Conservation (phyloP, 1,140 invertebrate genomes). For the Tetragnatha versicolor region DNA sequence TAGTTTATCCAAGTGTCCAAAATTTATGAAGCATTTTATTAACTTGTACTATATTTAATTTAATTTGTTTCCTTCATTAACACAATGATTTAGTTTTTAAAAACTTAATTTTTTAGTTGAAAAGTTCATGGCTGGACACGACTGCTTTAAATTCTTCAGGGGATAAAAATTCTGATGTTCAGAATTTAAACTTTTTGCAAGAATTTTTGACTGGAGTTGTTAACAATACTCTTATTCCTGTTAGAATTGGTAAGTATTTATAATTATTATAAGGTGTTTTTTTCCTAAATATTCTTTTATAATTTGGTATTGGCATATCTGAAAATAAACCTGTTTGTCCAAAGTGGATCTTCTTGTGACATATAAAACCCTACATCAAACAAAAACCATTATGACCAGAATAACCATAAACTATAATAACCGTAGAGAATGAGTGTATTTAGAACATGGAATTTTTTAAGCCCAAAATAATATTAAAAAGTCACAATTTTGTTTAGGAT, state of each 20-base stretch:
- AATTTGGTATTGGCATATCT: too few species aligned
- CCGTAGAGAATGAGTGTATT: too few species aligned
- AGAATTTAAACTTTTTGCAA: constrained; percentile 45
- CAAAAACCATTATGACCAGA: too few species aligned
- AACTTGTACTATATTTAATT: not conserved
- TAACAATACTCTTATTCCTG: constrained; percentile 35
- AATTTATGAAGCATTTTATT: not conserved
- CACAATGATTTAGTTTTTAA: not conserved
- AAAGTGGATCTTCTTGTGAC: too few species aligned
- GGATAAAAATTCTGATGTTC: constrained; percentile 48
- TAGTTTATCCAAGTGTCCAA: not conserved
- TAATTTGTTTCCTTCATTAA: not conserved
- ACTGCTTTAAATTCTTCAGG: constrained; percentile 28
- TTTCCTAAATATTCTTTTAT: too few species aligned
- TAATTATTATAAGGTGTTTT: too few species aligned
- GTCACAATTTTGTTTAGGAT: too few species aligned
- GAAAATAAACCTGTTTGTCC: too few species aligned
- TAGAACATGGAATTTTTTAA: too few species aligned
- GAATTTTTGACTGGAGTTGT: constrained; percentile 52
- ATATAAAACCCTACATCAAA: too few species aligned
- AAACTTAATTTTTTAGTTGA: constrained; percentile 22
- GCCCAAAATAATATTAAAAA: too few species aligned
- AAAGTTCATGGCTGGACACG: constrained; percentile 53
- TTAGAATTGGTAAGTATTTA: constrained; percentile 42
- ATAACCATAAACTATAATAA: too few species aligned